These are phyloP conservation scores for Pholis gunnellus DNA, from an alignment of 2,113 vertebrate genomes.

Conservation along the genomic window DNA sequence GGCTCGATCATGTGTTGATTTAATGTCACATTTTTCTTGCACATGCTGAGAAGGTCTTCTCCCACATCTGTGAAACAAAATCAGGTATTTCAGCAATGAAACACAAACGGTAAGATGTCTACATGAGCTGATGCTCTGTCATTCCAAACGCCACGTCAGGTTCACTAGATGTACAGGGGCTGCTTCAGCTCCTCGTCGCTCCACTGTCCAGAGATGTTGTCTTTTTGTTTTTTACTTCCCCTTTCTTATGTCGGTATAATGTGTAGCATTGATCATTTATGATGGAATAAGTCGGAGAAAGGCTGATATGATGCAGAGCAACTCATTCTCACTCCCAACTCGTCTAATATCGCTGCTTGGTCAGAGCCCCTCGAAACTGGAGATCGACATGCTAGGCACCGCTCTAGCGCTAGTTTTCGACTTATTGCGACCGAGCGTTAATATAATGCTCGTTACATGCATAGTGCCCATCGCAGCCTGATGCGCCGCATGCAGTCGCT, in stretches of 20 bases:
- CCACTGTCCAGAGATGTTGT: neutral
- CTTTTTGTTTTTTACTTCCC: neutral
- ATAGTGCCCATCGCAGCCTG: no score
- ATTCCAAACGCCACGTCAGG: neutral
- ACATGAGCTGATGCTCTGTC: neutral
- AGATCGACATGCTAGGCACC: no score
- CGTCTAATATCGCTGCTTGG: no score
- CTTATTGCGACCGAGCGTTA: no score
- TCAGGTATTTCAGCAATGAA: neutral
- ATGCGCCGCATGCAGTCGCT: no score
- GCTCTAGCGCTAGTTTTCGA: no score
- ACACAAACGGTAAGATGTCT: neutral
- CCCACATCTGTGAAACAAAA: slow-evolving; percentile 89
- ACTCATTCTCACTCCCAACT: no score
- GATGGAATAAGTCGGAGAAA: neutral
- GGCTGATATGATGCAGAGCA: neutral
- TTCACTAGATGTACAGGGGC: neutral
- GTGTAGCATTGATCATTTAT: neutral
- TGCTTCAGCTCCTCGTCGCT: neutral
- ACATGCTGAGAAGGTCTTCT: slow-evolving; percentile 92
- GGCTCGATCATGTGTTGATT: slow-evolving; percentile 84
- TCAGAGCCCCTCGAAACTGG: no score
- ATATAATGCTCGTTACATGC: no score
- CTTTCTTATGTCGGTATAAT: neutral
- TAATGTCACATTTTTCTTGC: slow-evolving; percentile 87